Evolutionary conservation across 2,797 vertebrate species (phyloP).

Genomic region (Coregonus ussuriensis): DNA sequence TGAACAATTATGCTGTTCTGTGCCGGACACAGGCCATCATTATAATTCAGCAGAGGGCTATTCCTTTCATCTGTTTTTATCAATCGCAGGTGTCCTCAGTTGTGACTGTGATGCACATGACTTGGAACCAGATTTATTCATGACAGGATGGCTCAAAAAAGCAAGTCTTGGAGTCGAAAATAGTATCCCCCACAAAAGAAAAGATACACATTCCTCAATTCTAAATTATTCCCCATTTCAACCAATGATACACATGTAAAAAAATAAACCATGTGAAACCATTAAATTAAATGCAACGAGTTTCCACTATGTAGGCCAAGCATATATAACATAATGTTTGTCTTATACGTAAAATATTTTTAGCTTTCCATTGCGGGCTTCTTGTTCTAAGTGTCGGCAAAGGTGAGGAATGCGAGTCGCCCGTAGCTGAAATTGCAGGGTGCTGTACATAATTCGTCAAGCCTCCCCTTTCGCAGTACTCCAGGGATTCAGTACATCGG

Average conservation of each 20-base stretch:
- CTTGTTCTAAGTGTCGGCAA: slow-evolving; percentile 16
- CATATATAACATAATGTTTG: neutral
- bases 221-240: neutral
- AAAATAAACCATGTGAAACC: neutral
- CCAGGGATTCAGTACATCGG: slow-evolving; percentile 24
- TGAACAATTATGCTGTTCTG: slow-evolving; percentile 3
- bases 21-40: slow-evolving; percentile 3
- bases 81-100: slow-evolving; percentile 48
- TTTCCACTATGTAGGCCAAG: neutral
- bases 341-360: neutral
- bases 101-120: slow-evolving; percentile 37
- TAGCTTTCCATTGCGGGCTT: neutral
- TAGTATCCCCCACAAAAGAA: neutral
- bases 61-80: slow-evolving; percentile 49
- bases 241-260: neutral
- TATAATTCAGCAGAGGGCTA: slow-evolving; percentile 7
- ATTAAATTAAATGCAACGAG: neutral
- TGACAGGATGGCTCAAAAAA: slow-evolving; percentile 18
- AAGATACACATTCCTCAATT: neutral
- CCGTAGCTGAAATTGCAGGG: slow-evolving; percentile 17
- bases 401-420: slow-evolving; percentile 18
- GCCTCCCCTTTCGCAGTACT: slow-evolving; percentile 17
- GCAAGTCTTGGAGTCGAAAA: slow-evolving; percentile 15
- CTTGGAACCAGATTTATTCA: slow-evolving; percentile 17
- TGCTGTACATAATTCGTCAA: slow-evolving; percentile 27